Evolutionary conservation across 2,113 vertebrate genomes (phyloP).

Genomic region (Triplophysa tibetana): DNA sequence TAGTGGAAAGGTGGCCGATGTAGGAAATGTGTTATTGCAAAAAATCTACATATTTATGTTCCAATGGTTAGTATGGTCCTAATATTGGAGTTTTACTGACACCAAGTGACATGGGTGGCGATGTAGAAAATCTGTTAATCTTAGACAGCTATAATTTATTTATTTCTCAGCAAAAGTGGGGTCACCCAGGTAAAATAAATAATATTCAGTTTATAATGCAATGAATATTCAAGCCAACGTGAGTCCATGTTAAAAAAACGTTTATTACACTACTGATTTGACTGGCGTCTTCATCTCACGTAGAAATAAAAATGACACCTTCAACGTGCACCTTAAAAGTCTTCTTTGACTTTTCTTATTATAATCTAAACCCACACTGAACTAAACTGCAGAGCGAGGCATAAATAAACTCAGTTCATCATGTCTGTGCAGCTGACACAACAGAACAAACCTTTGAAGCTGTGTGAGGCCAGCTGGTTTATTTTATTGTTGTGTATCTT

Average conservation of each 20-base stretch:
- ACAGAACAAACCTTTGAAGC: constrained; percentile 69
- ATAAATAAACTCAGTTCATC: not conserved
- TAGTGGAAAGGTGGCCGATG: not conserved
- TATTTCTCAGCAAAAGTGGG: not conserved
- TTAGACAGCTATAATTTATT: too few relatives aligned
- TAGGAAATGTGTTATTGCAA: too few relatives aligned
- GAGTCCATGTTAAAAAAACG: not conserved
- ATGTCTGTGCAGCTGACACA: not conserved
- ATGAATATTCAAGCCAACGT: too few relatives aligned
- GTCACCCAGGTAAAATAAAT: not conserved
- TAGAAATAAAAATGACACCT: too few relatives aligned
- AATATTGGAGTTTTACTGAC: not conserved
- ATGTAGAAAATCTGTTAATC: too few relatives aligned
- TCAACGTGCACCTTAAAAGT: not conserved
- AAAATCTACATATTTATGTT: too few relatives aligned
- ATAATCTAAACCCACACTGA: not conserved
- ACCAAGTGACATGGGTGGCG: not conserved
- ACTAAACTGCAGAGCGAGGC: not conserved
- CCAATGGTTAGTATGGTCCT: too few relatives aligned
- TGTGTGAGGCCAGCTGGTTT: constrained; percentile 60
- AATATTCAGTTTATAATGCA: not conserved
- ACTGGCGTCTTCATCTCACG: too few relatives aligned
- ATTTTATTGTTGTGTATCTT: constrained; percentile 75
- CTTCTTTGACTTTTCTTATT: not conserved
- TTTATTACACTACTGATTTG: not conserved